Base-by-base conservation (phyloP, 2,797 vertebrate genomes). In the Meda fulgida region DNA sequence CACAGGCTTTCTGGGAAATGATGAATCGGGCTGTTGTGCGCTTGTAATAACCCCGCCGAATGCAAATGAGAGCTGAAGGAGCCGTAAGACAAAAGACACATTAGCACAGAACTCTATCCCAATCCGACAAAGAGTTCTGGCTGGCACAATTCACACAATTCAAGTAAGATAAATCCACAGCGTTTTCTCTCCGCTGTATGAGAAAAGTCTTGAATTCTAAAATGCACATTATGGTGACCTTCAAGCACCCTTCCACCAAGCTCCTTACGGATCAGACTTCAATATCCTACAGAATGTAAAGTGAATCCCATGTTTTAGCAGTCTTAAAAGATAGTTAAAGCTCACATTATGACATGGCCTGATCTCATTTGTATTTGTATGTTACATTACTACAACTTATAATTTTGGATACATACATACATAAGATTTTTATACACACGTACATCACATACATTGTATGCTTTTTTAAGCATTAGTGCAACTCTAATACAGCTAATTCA, bases 41-140 rank as follows among this genome's bases (percentile, higher is more conserved):
- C 91, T 91, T 93, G 93, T 93, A 95, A 92, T 94, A 94, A 95
- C 94, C 92, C 90, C 89, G 91, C 89, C 84, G 93, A 95, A 95
- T 95, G 94, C 93, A 93, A 96, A 96, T 93, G 93, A 95, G 93
- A 91, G 94, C 93, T 93, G 91, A 92, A 93, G 92, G 92, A 93
- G 92, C 93, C 93, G 93, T 94, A 94, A 95, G 86, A 89, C 86
- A 89, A 89, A 91, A 86, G 88, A 87, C 84, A 88, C 85, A 86
- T 91, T 90, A 89, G 69, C 70, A 78, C 23, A 84, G 69, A 87
- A 84, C 87, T 84, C 79, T 66, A 67, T 83, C 70, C 51, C 84
- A 78, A 83, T 80, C 77, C 72, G 58, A 81, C 82, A 87, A 84
- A 88, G 85, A 85, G 71, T 80, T 70, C 84, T 81, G 81, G 21